phyloP scores from a whole-genome alignment of 2,888 invertebrate genomes.

The Sycophila texana region DNA sequence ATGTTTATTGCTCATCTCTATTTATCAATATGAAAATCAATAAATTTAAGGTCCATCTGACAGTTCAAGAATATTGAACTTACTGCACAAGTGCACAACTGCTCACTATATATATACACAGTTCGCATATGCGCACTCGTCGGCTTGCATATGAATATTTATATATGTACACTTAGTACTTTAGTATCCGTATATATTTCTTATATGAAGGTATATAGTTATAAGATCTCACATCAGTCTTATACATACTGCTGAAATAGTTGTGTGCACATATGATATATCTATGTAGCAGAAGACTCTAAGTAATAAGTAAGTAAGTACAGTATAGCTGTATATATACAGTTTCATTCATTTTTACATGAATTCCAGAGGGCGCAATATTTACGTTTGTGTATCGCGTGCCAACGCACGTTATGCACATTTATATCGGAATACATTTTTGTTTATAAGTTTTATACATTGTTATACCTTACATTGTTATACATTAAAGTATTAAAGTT shows the following conservation, averaged over 20 bases:
- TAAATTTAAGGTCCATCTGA: slow-evolving; percentile 32
- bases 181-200: no score
- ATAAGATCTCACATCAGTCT: no score
- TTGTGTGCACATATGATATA: no score
- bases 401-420: not conserved
- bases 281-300: no score
- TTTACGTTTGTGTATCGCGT: not conserved
- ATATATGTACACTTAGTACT: no score
- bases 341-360: no score
- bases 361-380: slow-evolving; percentile 20
- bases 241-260: no score
- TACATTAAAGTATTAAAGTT: not conserved
- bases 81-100: not conserved
- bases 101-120: not conserved
- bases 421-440: slow-evolving; percentile 11
- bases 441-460: slow-evolving; percentile 7
- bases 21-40: slow-evolving; percentile 23
- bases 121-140: not conserved
- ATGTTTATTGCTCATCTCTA: not conserved
- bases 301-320: no score
- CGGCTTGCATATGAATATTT: no score
- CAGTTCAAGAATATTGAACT: slow-evolving; percentile 6
- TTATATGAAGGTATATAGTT: no score
- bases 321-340: no score
- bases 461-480: not conserved